phyloP scores from a whole-genome alignment of 1,140 invertebrate genomes.

The Drosophila santomea region DNA sequence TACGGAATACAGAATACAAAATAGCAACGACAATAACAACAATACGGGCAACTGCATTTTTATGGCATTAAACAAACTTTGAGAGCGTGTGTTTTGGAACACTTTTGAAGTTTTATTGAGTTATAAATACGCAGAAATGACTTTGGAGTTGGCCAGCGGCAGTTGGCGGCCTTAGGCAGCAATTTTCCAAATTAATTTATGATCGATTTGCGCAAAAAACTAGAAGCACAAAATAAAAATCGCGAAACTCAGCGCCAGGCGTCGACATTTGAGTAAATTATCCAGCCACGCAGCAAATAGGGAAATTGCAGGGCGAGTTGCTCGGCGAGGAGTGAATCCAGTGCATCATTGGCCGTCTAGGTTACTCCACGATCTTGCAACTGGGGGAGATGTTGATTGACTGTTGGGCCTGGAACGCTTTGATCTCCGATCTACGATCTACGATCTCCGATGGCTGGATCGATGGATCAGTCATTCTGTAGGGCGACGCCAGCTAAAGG shows the following conservation, averaged over 20 bases:
- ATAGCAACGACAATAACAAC: conserved; percentile 50
- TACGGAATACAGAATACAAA: conserved; percentile 34
- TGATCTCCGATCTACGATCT: conserved; percentile 64
- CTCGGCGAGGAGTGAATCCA: background rate
- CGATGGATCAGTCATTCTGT: conserved; percentile 38
- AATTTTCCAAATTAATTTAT: conserved; percentile 82
- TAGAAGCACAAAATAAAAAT: conserved; percentile 36
- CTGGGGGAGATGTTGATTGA: conserved; percentile 60
- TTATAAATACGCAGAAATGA: conserved; percentile 79
- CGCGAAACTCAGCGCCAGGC: conserved; percentile 64
- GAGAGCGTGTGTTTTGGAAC: conserved; percentile 79
- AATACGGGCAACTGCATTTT: conserved; percentile 64
- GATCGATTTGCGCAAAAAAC: conserved; percentile 79
- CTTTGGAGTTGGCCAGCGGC: conserved; percentile 57
- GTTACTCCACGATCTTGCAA: conserved; percentile 31
- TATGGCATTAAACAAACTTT: conserved; percentile 80
- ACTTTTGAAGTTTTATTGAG: conserved; percentile 83
- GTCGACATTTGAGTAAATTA: conserved; percentile 78
- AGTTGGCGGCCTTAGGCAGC: conserved; percentile 34
- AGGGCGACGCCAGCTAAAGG: conserved; percentile 51
- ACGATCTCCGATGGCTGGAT: conserved; percentile 24
- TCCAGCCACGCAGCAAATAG: conserved; percentile 4
- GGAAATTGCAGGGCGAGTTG: conserved; percentile 1
- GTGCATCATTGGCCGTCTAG: conserved; percentile 47
- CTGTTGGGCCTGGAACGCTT: conserved; percentile 77